phyloP scores from a whole-genome alignment of 2,888 invertebrate species.

The Ectemnius continuus region DNA sequence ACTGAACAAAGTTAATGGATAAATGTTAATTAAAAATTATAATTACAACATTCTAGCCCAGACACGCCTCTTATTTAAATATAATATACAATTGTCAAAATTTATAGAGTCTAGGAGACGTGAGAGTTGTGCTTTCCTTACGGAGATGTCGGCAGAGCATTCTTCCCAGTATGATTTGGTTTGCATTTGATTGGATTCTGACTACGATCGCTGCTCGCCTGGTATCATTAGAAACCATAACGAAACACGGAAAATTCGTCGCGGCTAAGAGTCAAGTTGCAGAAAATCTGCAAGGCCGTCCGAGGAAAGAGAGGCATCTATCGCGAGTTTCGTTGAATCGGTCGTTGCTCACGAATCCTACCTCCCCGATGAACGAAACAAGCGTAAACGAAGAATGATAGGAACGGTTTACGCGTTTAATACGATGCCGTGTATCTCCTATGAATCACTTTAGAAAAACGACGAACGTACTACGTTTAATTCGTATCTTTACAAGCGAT shows the following conservation, averaged over 20 bases:
- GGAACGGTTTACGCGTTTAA: constrained; percentile 64
- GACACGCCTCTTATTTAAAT: constrained; percentile 63
- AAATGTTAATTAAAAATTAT: constrained; percentile 72
- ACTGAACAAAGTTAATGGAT: constrained; percentile 68
- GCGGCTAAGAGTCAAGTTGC: constrained; percentile 50
- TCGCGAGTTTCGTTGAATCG: constrained; percentile 26
- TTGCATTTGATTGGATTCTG: constrained; percentile 33
- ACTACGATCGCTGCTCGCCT: constrained; percentile 47
- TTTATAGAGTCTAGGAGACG: constrained; percentile 50
- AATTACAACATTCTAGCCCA: constrained; percentile 72
- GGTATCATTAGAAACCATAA: constrained; percentile 53
- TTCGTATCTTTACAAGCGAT: constrained; percentile 69
- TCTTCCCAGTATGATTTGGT: constrained; percentile 43
- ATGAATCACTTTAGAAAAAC: constrained; percentile 51
- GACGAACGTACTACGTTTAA: constrained; percentile 52
- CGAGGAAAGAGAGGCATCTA: constrained; percentile 35
- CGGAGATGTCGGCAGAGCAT: constrained; percentile 44
- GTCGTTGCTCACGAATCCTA: constrained; percentile 20
- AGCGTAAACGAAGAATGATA: constrained; percentile 64
- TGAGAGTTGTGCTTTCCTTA: constrained; percentile 54
- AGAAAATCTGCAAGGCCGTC: constrained; percentile 54
- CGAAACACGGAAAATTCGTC: constrained; percentile 55
- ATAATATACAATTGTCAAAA: constrained; percentile 58
- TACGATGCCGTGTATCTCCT: constrained; percentile 51
- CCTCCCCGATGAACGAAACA: constrained; percentile 37